Conservation (phyloP, 37 sponge, comb jelly and placozoan species). For the Theonella swinhoei region DNA sequence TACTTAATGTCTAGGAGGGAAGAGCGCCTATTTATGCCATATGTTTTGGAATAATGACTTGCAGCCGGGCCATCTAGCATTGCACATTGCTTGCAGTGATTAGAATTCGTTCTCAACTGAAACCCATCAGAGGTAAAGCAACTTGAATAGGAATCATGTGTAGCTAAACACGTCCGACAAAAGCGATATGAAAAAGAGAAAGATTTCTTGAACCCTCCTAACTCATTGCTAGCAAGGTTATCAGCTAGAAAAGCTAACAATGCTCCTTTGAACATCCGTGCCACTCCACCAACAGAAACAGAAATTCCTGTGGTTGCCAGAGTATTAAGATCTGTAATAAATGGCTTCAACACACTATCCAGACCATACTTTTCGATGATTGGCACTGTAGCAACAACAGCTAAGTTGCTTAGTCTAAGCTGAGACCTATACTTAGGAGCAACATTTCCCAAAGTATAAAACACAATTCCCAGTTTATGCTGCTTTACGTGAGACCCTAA, state of each 20-base stretch:
- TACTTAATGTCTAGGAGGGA: neutral
- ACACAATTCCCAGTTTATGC: constrained; percentile 47
- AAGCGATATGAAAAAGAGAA: constrained; percentile 40
- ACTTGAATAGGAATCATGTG: neutral
- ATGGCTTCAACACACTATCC: constrained; percentile 29
- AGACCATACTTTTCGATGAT: constrained; percentile 48
- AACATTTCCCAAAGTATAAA: constrained; percentile 41
- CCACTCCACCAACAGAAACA: neutral
- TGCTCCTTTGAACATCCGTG: constrained; percentile 25
- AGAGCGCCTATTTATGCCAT: constrained; percentile 24
- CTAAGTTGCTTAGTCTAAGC: constrained; percentile 15
- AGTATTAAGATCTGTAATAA: constrained; percentile 33
- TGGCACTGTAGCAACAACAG: constrained; percentile 14
- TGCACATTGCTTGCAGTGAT: constrained; percentile 7
- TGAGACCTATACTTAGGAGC: constrained; percentile 15
- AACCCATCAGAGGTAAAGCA: neutral
- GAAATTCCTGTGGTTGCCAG: constrained; percentile 11
- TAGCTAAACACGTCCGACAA: constrained; percentile 41
- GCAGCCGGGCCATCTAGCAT: neutral
- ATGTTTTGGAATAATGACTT: constrained; percentile 7
- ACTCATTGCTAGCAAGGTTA: constrained; percentile 18
- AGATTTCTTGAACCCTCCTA: constrained; percentile 46
- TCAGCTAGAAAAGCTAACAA: too few relatives aligned
- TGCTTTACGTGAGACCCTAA: constrained; percentile 37
- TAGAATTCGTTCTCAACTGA: neutral